These are phyloP conservation scores for Gryon sp. DNA, from an alignment of 1,140 invertebrate species.

Conservation along the genomic window DNA sequence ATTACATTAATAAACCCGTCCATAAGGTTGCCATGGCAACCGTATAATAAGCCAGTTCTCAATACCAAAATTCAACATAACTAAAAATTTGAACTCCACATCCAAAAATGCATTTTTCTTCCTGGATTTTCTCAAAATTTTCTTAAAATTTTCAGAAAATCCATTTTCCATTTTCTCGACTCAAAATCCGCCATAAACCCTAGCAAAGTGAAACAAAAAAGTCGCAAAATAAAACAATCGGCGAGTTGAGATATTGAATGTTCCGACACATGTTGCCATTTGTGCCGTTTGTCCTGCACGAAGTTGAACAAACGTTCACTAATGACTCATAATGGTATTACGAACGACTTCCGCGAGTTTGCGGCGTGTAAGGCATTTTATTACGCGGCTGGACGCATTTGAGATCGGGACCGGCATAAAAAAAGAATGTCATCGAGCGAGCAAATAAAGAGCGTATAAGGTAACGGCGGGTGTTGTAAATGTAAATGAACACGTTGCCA, in stretches of 20 bases:
- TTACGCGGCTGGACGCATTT: constrained; percentile 55
- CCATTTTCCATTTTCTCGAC: not conserved
- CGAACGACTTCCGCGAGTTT: constrained; percentile 60
- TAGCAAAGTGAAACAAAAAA: too few species aligned
- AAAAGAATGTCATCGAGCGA: constrained; percentile 69
- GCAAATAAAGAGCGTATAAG: constrained; percentile 70
- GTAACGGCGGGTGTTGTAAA: constrained; percentile 70
- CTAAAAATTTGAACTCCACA: too few species aligned
- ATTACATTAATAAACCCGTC: too few species aligned
- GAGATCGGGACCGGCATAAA: constrained; percentile 60
- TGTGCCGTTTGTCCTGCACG: constrained; percentile 38
- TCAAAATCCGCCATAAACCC: too few species aligned
- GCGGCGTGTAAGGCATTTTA: constrained; percentile 54
- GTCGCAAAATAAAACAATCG: not conserved
- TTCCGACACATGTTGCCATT: constrained; percentile 42
- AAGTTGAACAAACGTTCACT: constrained; percentile 52
- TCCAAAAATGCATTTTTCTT: too few species aligned
- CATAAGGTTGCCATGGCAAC: too few species aligned
- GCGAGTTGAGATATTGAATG: constrained; percentile 12
- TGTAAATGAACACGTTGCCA: constrained; percentile 71
- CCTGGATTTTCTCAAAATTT: too few species aligned
- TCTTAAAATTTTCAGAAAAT: not conserved
- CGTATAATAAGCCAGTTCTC: too few species aligned
- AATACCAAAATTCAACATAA: too few species aligned
- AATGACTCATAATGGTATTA: constrained; percentile 57